phyloP scores from a whole-genome alignment of 2,888 invertebrate species.

The Tillus elongatus region DNA sequence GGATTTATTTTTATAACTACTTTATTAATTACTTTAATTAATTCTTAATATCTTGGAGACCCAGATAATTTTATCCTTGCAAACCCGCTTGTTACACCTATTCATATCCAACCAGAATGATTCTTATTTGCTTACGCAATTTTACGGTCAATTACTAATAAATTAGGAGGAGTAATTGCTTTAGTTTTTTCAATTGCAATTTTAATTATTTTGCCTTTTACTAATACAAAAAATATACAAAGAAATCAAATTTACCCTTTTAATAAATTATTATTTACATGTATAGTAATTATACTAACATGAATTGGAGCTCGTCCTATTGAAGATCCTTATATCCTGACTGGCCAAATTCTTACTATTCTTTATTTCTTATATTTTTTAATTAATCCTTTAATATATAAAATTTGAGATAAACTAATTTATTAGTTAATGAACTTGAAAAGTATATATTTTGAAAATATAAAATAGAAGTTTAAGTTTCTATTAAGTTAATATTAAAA shows the following conservation, averaged over 20 bases:
- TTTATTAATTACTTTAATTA: conserved; percentile 44
- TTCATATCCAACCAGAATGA: conserved; percentile 77
- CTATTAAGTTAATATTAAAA: conserved; percentile 51
- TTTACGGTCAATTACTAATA: conserved; percentile 67
- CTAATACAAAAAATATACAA: no score
- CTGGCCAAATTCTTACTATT: conserved; percentile 53
- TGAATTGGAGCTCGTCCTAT: no score
- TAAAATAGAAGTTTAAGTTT: conserved; percentile 50
- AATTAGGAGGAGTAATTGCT: no score
- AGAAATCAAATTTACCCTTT: no score
- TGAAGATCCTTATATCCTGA: conserved; percentile 55
- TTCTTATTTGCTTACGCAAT: conserved; percentile 76
- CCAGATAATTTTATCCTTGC: conserved; percentile 68
- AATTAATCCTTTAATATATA: conserved; percentile 45
- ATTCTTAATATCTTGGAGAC: conserved; percentile 55
- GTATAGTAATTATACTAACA: conserved; percentile 53
- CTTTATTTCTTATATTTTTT: conserved; percentile 52
- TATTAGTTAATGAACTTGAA: conserved; percentile 56
- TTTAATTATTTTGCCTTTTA: no score
- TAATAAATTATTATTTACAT: conserved; percentile 50
- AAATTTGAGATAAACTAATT: no score
- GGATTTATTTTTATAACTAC: no score
- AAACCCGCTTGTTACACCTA: conserved; percentile 58
- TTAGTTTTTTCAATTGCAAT: conserved; percentile 58
- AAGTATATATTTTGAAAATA: conserved; percentile 65